phyloP scores from a whole-genome alignment of 2,888 invertebrate species.

The Arge pagana region DNA sequence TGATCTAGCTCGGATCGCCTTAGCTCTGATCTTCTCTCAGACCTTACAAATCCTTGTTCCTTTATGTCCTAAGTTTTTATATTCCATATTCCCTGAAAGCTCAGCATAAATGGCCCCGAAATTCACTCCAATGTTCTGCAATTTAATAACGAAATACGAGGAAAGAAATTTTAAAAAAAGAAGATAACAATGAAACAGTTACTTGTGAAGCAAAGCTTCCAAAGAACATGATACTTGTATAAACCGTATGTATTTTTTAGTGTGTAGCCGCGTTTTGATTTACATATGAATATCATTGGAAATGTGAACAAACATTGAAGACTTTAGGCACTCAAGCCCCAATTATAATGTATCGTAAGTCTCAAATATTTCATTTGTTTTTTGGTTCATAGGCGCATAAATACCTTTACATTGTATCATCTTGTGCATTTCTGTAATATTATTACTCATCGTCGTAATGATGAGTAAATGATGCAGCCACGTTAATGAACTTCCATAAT shows the following conservation, averaged over 20 bases:
- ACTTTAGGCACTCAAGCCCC: conserved; percentile 17
- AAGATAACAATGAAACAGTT: conserved; percentile 21
- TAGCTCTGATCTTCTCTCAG: conserved; percentile 19
- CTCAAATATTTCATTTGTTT: conserved; percentile 19
- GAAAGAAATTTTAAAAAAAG: conserved; percentile 21
- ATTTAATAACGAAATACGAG: background rate
- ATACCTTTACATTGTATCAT: conserved; percentile 15
- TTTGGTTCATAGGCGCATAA: conserved; percentile 15
- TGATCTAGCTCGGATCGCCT: conserved; percentile 32
- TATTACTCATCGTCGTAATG: conserved; percentile 13
- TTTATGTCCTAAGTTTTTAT: conserved; percentile 20
- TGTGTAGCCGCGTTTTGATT: conserved; percentile 19
- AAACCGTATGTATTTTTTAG: conserved; percentile 23
- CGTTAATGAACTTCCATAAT: conserved; percentile 6
- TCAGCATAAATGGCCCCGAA: conserved; percentile 12
- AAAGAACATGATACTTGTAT: conserved; percentile 18
- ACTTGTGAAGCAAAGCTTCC: conserved; percentile 20
- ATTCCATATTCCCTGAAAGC: conserved; percentile 17
- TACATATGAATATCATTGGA: conserved; percentile 14
- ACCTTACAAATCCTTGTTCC: conserved; percentile 13
- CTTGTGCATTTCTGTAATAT: conserved; percentile 20
- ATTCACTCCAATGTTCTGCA: conserved; percentile 15
- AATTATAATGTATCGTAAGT: conserved; percentile 15
- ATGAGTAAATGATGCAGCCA: conserved; percentile 13
- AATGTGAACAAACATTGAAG: conserved; percentile 20